phyloP scores from a whole-genome alignment of 2,113 vertebrate species.

The Proteles cristata region DNA sequence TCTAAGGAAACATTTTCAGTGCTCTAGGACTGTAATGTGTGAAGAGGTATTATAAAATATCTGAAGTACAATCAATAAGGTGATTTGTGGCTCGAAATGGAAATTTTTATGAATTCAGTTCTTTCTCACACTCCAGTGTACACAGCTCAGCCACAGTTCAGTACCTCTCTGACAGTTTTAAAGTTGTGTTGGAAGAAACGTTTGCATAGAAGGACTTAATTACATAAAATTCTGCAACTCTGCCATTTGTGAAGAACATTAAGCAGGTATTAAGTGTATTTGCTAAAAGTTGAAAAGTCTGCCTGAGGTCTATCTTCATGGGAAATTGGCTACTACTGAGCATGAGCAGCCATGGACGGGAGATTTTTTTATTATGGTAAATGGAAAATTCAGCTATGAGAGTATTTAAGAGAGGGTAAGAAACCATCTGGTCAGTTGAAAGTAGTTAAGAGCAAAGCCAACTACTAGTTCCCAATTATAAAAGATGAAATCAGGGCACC shows the following conservation, averaged over 20 bases:
- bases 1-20: constrained; percentile 13
- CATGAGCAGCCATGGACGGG: not conserved
- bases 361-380: not conserved
- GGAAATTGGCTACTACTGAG: not conserved
- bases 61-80: not conserved
- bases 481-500: not conserved
- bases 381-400: not conserved
- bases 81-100: not conserved
- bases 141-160: not conserved
- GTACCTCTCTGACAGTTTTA: not conserved
- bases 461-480: not conserved
- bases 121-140: not conserved
- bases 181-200: not conserved
- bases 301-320: not conserved
- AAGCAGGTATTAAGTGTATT: not conserved
- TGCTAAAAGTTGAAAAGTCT: constrained; percentile 28
- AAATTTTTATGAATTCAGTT: not conserved
- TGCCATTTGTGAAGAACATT: not conserved
- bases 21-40: not conserved
- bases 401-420: not conserved
- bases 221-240: constrained; percentile 9
- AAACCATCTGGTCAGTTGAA: not conserved
- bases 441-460: not conserved
- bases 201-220: not conserved
- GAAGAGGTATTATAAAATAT: not conserved